These are phyloP conservation scores for Diplogasteroides magnus DNA, from an alignment of 1,140 invertebrate species.

Conservation along the genomic window DNA sequence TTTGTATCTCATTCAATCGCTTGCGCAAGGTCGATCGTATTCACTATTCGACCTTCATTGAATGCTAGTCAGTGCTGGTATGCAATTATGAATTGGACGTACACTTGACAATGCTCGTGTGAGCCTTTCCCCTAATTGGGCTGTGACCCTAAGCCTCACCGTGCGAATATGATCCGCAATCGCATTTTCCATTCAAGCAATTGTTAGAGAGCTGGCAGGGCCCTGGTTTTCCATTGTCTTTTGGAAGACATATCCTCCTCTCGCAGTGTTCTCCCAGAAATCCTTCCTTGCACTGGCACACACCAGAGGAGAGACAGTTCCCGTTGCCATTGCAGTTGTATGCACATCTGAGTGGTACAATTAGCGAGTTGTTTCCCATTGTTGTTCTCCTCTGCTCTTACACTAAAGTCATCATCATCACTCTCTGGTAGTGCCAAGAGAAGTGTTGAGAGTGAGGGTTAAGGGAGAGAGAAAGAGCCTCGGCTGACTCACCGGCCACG, in stretches of 20 bases:
- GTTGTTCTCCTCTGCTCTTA: too few species aligned
- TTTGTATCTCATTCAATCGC: too few species aligned
- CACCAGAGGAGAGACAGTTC: not conserved
- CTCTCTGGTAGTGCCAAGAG: too few species aligned
- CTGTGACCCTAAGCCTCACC: too few species aligned
- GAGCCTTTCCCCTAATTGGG: too few species aligned
- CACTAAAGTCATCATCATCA: too few species aligned
- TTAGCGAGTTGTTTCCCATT: not conserved
- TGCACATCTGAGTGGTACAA: constrained; percentile 15
- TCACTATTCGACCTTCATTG: too few species aligned
- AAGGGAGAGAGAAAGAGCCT: not conserved
- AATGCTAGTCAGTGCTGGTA: too few species aligned
- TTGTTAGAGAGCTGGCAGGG: constrained; percentile 34
- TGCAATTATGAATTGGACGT: too few species aligned
- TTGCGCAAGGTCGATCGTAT: too few species aligned
- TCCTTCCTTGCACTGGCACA: constrained; percentile 8
- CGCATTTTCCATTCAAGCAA: constrained; percentile 27
- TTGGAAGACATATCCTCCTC: constrained; percentile 19
- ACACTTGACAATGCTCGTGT: too few species aligned
- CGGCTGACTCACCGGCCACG: constrained; percentile 32
- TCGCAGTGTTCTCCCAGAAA: constrained; percentile 37
- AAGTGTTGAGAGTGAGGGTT: too few species aligned
- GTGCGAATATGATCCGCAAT: constrained; percentile 30
- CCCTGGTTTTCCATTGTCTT: constrained; percentile 14
- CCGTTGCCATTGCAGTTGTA: constrained; percentile 34